Base-by-base conservation (phyloP, 2,113 vertebrate genomes). In the Heterochromis multidens region DNA sequence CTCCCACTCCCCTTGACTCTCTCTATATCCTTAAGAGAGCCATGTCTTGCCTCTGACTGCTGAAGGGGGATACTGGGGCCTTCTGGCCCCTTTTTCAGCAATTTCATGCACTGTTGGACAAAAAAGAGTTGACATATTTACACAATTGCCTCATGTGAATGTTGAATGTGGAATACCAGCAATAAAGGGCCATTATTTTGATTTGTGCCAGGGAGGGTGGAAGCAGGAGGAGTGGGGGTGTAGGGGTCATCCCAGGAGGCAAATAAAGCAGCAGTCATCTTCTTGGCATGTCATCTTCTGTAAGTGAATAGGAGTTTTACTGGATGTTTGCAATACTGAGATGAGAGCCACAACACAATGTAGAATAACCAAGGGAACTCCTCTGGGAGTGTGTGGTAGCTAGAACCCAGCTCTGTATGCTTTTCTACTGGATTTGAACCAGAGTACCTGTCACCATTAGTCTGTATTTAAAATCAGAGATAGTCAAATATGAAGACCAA, bases 181-280 rank as follows among this genome's bases (percentile, higher is more conserved):
- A 72, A 84, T 86, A 87, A 85, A 23, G 77, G 87, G 72, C 63
- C 84, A 88, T 92, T 92, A 93, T 92, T 93, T 91, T 87, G 93
- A 94, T 94, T 91, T 93, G 87, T 93, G 86, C 79, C 85, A 90
- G 79, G 88, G 19, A 25, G 19, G 27, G 81, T 43, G 83, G 60
- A 77, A 23, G 78, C 10, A 83, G 74, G 7, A 17, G 35, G 40
- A 16, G 25, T 27, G 14, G 21, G 65, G 23, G 16, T 29, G 16
- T 27, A 25, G 17, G 65, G 65, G 25, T 78, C 1, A 56, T 87
- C 81, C 89, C 91, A 76, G 27, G 82, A 82, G 89, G 83, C 49
- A 78, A 54, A 89, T 82, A 86, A 84, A 83, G 78, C 59, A 63
- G 87, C 83, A 81, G 83, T 72, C 46, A 61, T 84, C 82, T 82